phyloP scores from a whole-genome alignment of 2,113 vertebrate genomes.

The Picathartes gymnocephalus region DNA sequence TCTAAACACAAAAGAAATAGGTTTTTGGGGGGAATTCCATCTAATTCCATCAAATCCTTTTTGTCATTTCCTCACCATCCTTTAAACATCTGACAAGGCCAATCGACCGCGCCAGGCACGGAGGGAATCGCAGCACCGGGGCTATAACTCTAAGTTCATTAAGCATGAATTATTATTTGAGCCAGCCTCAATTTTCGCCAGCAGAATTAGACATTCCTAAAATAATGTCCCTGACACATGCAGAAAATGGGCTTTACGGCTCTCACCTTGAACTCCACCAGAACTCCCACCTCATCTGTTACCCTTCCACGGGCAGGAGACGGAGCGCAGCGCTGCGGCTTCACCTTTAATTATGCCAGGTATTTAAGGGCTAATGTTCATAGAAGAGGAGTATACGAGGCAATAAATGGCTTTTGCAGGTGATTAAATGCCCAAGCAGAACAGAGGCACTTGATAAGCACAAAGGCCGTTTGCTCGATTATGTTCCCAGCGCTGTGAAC shows the following conservation, averaged over 20 bases:
- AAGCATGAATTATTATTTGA: conserved; percentile 72
- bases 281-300: conserved; percentile 65
- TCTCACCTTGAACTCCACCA: conserved; percentile 70
- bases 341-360: conserved; percentile 59
- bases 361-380: conserved; percentile 61
- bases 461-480: conserved; percentile 24
- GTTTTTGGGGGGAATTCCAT: background rate
- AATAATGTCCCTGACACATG: conserved; percentile 68
- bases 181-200: conserved; percentile 61
- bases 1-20: conserved; percentile 43
- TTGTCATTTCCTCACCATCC: conserved; percentile 55
- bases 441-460: conserved; percentile 9
- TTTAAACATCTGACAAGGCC: conserved; percentile 63
- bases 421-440: conserved; percentile 58
- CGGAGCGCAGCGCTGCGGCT: background rate
- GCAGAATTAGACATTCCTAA: conserved; percentile 64
- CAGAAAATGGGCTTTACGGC: conserved; percentile 63
- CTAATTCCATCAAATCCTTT: conserved; percentile 55
- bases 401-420: conserved; percentile 31
- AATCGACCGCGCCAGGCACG: conserved; percentile 19
- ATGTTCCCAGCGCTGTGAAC: background rate
- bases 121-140: conserved; percentile 29
- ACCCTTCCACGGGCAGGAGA: conserved; percentile 48
- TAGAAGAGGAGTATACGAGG: conserved; percentile 54
- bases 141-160: conserved; percentile 71